A percentile compares a stretch with the other conserved stretches of the same genome.
Evolutionary conservation across 2,888 invertebrate species (phyloP).

Genomic region (Diaperis boleti): DNA sequence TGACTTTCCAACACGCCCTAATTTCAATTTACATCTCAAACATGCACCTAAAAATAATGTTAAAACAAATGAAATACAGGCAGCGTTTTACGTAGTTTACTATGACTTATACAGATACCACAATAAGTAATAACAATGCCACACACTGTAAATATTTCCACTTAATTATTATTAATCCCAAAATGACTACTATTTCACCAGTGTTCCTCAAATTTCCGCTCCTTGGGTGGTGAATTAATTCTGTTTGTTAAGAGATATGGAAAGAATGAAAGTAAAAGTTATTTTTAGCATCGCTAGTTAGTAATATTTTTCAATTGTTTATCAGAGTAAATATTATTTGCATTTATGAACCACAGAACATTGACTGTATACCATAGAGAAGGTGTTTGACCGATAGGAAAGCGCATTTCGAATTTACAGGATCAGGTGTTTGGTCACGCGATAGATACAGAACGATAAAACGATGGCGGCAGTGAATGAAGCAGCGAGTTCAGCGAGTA

Average conservation of each 20-base stretch:
- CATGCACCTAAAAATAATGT: too few relatives aligned
- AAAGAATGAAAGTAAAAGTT: neutral
- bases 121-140: neutral
- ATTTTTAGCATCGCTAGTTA: too few relatives aligned
- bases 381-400: neutral
- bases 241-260: neutral
- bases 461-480: constrained; percentile 39
- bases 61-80: too few relatives aligned
- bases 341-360: neutral
- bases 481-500: constrained; percentile 38
- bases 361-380: neutral
- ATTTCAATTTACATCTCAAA: too few relatives aligned
- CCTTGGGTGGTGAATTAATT: too few relatives aligned
- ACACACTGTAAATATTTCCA: neutral
- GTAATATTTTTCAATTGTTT: neutral
- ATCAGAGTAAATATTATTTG: constrained; percentile 8
- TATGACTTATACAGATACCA: too few relatives aligned
- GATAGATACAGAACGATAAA: constrained; percentile 22
- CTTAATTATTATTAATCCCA: too few relatives aligned
- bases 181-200: too few relatives aligned
- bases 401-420: neutral
- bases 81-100: too few relatives aligned
- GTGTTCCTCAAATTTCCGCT: too few relatives aligned
- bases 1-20: too few relatives aligned
- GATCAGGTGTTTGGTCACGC: constrained; percentile 37